Evolutionary conservation across 2,888 invertebrate genomes (phyloP).

Genomic region (Rhorus exstirpatorius): DNA sequence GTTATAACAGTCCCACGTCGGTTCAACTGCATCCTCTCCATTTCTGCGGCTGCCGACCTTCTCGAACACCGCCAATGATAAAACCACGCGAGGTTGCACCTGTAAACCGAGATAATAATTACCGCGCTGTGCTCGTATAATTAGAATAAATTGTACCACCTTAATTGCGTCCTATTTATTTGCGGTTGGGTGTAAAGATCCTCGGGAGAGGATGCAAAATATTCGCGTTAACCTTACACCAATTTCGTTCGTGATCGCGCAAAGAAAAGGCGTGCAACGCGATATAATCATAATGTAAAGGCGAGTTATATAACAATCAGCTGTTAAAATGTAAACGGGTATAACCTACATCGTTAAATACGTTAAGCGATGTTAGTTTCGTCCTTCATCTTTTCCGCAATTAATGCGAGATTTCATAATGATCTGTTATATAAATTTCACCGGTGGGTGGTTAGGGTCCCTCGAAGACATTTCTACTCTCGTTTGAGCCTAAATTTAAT

Average conservation of each 20-base stretch:
- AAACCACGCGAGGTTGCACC: slow-evolving; percentile 64
- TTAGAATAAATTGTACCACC: slow-evolving; percentile 80
- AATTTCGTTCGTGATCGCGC: slow-evolving; percentile 4
- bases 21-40: slow-evolving; percentile 49
- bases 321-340: not conserved
- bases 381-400: too few relatives aligned
- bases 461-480: too few relatives aligned
- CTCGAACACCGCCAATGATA: slow-evolving; percentile 61
- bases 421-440: too few relatives aligned
- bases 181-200: slow-evolving; percentile 70
- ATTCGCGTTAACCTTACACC: slow-evolving; percentile 6
- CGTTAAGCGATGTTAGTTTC: too few relatives aligned
- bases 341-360: too few relatives aligned
- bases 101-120: slow-evolving; percentile 81
- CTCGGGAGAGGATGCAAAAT: slow-evolving; percentile 42
- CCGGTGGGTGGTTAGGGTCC: too few relatives aligned
- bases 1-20: slow-evolving; percentile 61
- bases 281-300: not conserved
- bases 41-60: slow-evolving; percentile 41
- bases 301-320: not conserved
- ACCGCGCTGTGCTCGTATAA: slow-evolving; percentile 74
- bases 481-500: too few relatives aligned
- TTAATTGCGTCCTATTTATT: slow-evolving; percentile 82
- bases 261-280: not conserved
- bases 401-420: too few relatives aligned